Evolutionary conservation across 2,888 invertebrate genomes (phyloP).

Genomic region (Dynastes hyllus): DNA sequence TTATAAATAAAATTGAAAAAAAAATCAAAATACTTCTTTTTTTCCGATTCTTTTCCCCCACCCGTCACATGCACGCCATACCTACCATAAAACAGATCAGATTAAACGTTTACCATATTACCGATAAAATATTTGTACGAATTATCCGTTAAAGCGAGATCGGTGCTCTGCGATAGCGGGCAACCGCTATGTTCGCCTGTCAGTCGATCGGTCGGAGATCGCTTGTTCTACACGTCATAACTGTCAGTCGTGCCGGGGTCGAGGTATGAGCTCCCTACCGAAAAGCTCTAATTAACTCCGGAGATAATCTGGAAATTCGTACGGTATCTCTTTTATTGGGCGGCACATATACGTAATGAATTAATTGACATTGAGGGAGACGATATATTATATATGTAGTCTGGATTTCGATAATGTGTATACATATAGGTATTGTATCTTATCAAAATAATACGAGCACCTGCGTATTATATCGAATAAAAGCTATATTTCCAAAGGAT

Average conservation of each 20-base stretch:
- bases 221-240: conserved; percentile 45
- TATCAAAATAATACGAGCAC: too few relatives aligned
- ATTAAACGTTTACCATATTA: conserved; percentile 41
- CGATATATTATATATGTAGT: not conserved
- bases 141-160: conserved; percentile 45
- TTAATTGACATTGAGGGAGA: conserved; percentile 32
- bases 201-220: conserved; percentile 36
- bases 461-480: too few relatives aligned
- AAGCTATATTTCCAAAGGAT: too few relatives aligned
- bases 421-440: not conserved
- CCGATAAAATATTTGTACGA: conserved; percentile 52
- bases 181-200: conserved; percentile 41
- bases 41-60: too few relatives aligned
- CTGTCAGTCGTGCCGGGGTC: conserved; percentile 20
- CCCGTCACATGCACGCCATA: too few relatives aligned
- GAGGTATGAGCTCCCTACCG: conserved; percentile 33
- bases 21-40: too few relatives aligned
- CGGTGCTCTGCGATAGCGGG: conserved; percentile 29
- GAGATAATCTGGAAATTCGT: conserved; percentile 44
- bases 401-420: conserved; percentile 5
- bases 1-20: too few relatives aligned
- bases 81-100: not conserved
- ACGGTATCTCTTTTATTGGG: conserved; percentile 41
- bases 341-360: not conserved
- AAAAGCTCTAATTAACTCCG: conserved; percentile 39